These are phyloP conservation scores for Phrynocephalus vlangalii DNA, from an alignment of 2,797 vertebrate genomes.

Conservation along the genomic window DNA sequence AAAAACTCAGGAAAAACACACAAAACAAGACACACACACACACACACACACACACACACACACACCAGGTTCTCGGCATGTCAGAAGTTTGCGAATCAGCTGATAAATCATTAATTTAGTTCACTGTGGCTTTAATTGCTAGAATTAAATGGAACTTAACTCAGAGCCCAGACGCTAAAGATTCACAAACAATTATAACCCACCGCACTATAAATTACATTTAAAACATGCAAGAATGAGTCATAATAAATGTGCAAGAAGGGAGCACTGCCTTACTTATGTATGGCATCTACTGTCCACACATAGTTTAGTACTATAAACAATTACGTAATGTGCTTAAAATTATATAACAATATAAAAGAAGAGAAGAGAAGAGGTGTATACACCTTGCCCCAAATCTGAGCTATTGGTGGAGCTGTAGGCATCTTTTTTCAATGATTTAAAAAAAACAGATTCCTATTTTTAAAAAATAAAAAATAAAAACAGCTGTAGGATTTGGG, in stretches of 20 bases:
- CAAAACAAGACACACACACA: too few relatives aligned
- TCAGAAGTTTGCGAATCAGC: not conserved
- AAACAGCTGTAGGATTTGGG: not conserved
- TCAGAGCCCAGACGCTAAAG: not conserved
- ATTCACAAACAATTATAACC: constrained; percentile 13
- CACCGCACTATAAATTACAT: constrained; percentile 23
- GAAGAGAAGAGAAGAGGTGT: constrained; percentile 16
- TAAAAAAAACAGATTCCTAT: not conserved
- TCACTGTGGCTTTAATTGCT: not conserved
- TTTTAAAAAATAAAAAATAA: not conserved
- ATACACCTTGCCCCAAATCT: constrained; percentile 44
- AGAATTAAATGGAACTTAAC: not conserved
- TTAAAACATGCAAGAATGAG: not conserved
- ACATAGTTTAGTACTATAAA: not conserved
- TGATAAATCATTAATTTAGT: constrained; percentile 18
- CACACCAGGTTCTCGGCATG: not conserved
- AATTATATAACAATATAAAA: constrained; percentile 45
- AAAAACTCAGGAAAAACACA: not conserved
- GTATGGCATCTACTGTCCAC: constrained; percentile 16
- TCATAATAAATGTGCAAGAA: constrained; percentile 32
- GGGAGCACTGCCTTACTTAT: constrained; percentile 29
- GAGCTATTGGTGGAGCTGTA: not conserved
- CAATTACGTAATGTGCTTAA: constrained; percentile 30
- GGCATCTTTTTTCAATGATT: not conserved
- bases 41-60: too few relatives aligned